Percentiles rank a stretch among this genome's conserved stretches.
phyloP scores from a whole-genome alignment of 2,888 invertebrate genomes.

The Lasioglossum lativentre region DNA sequence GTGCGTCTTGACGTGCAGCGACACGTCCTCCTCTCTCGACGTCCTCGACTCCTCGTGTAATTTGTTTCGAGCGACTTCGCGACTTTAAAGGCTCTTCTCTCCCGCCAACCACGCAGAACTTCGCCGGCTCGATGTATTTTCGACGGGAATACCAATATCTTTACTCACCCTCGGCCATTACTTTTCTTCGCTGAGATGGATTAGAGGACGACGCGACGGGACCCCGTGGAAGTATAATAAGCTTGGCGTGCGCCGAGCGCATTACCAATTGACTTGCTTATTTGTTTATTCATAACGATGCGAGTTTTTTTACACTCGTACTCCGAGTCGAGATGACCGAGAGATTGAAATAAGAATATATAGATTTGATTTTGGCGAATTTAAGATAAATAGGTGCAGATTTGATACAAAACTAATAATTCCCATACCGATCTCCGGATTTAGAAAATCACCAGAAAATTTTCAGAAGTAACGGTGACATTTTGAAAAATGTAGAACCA shows the following conservation, averaged over 20 bases:
- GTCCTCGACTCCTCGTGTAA: conserved; percentile 55
- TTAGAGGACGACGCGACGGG: conserved; percentile 12
- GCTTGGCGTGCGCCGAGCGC: background rate
- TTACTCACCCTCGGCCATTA: background rate
- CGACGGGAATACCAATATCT: conserved; percentile 66
- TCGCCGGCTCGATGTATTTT: conserved; percentile 59
- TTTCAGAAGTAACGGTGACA: too few species aligned
- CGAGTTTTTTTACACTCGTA: background rate
- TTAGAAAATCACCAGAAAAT: too few species aligned
- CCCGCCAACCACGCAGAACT: conserved; percentile 53
- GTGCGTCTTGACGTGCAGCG: background rate
- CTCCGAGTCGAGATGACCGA: background rate
- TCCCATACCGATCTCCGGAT: too few species aligned
- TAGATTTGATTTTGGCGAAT: too few species aligned
- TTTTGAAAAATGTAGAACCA: background rate
- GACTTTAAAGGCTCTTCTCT: conserved; percentile 61
- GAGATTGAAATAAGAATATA: too few species aligned
- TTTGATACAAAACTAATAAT: too few species aligned
- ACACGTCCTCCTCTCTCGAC: background rate
- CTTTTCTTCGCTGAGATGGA: conserved; percentile 16
- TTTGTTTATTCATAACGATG: background rate
- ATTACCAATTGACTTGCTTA: background rate
- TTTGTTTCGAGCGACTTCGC: conserved; percentile 68
- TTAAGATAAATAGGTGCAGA: too few species aligned
- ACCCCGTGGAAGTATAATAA: conserved; percentile 16